Base-by-base conservation (phyloP, 1,140 invertebrate genomes). In the Zeugodacus cucurbitae region DNA sequence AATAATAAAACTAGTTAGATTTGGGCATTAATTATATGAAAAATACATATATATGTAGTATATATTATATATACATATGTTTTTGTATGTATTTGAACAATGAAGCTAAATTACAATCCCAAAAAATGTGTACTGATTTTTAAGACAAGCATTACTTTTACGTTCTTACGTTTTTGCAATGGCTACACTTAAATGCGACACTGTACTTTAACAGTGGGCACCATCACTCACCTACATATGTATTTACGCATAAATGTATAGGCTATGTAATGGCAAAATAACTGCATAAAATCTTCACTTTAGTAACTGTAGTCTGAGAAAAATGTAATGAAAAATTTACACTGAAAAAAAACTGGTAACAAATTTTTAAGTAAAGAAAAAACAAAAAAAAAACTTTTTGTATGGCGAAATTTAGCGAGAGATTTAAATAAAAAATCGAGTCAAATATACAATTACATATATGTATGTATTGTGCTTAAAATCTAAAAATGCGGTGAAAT, bases 51-150 rank as follows among this genome's bases (percentile, higher is more conserved):
- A 14, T 32, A 34, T n/a, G n/a, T n/a, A n/a, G n/a, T n/a, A n/a
- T n/a, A n/a, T n/a, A n/a, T n/a, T n/a, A 1, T 34, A 67, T 17
- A 32, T 29, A 67, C 29, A 32, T 34, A 32, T 32, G 29, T 34
- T 17, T 29, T 17, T 32, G 29, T 67, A 11, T 67, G 64, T 34
- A 67, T 17, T 0, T 11, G 64, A 32, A 32, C 26, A 67, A 59
- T n/a, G 14, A n/a, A 62, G 3, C 48, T 54, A 54, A 62, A 62
- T 26, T 62, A 62, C 26, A 37, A 70, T 20, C 74, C 74, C 17
- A 29, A 82, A 82, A 29, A 82, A 82, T 78, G 41, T 82, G 74
- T 82, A 82, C 74, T 82, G 74, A 82, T 82, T 54, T 54, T 82
- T 82, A 14, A 26, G 37, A 82, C n/a, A 82, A 82, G n/a, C 7